These are phyloP conservation scores for Prorops nasuta DNA, from an alignment of 1,140 invertebrate genomes.

Conservation along the genomic window DNA sequence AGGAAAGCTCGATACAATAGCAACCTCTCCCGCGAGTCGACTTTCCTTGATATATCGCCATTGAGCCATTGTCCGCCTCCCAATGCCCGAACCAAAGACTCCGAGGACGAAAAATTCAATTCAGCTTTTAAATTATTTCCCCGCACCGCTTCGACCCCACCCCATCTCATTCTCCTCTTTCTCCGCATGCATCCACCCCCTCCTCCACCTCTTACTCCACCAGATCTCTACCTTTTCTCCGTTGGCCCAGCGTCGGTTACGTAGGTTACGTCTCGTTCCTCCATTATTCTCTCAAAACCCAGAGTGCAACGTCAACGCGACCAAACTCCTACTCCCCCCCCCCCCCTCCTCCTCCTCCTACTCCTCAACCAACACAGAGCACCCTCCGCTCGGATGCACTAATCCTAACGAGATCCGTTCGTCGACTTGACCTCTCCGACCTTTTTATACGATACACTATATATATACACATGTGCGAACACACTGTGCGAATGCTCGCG, in stretches of 20 bases:
- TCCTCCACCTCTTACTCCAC: background rate
- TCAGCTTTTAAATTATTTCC: conserved; percentile 59
- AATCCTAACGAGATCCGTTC: conserved; percentile 34
- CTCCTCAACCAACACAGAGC: too few species aligned
- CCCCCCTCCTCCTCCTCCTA: too few species aligned
- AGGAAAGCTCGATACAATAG: conserved; percentile 57
- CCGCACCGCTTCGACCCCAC: conserved; percentile 23
- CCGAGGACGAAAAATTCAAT: conserved; percentile 57
- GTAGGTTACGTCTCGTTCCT: conserved; percentile 29
- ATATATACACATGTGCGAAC: background rate
- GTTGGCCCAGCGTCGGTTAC: conserved; percentile 14
- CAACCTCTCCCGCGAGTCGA: conserved; percentile 55
- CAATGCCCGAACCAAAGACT: conserved; percentile 57
- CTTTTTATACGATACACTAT: too few species aligned
- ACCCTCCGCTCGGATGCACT: too few species aligned
- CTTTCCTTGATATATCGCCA: conserved; percentile 59
- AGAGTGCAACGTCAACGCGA: too few species aligned
- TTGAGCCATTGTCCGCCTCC: conserved; percentile 57
- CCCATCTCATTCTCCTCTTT: conserved; percentile 7
- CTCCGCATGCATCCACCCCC: conserved; percentile 14
- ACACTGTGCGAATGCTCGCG: too few species aligned
- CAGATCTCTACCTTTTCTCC: background rate
- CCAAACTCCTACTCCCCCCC: too few species aligned
- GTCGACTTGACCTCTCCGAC: conserved; percentile 18
- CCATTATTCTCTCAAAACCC: too few species aligned